Base-by-base conservation (phyloP, 2,797 vertebrate genomes). In the Valencia hispanica region DNA sequence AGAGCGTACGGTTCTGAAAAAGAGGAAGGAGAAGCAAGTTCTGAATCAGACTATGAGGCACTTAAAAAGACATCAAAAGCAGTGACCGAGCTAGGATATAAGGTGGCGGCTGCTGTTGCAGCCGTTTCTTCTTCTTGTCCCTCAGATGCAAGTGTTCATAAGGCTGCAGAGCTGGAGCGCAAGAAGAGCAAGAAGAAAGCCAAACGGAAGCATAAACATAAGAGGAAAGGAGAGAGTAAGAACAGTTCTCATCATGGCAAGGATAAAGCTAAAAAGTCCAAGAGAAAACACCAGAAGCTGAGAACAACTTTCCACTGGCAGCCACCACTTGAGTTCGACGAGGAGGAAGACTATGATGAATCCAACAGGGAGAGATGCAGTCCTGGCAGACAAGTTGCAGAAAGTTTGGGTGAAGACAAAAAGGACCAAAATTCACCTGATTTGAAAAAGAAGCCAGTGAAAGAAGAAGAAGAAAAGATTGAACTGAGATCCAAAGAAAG, bases 281-380 rank as follows among this genome's bases (percentile, higher is more conserved):
- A 97, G 88, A 97, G 96, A 79, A 97, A 97, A 90, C 94, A 94
- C 74, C 96, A 96, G 73, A 99, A 97, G 82, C 95, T 94, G 77
- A 99, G 97, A 83, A 97, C 98, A 80, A 94, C 88, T 0, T 99
- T 99, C 84, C 98, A 97, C 70, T 99, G 98, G 98, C 98, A 99
- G 86, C 98, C 98, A 1, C 98, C 98, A 0, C 90, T 99, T 2
- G 98, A 99, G 91, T 99, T 97, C 17, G 98, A 95, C 5, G 98
- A 99, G 4, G 98, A 99, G 45, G 97, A 97, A 0, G 98, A 99
- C 0, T 97, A 98, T 0, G 96, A 97, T 34, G 89, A 90, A 71
- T 70, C 87, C 5, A 93, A 91, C 72, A 91, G 91, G 79, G 91
- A 94, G 57, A 94, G 87, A 78, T 77, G 18, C 7, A 93, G 87